Conservation (phyloP, 1,140 invertebrate species). For the Euschistus heros region DNA sequence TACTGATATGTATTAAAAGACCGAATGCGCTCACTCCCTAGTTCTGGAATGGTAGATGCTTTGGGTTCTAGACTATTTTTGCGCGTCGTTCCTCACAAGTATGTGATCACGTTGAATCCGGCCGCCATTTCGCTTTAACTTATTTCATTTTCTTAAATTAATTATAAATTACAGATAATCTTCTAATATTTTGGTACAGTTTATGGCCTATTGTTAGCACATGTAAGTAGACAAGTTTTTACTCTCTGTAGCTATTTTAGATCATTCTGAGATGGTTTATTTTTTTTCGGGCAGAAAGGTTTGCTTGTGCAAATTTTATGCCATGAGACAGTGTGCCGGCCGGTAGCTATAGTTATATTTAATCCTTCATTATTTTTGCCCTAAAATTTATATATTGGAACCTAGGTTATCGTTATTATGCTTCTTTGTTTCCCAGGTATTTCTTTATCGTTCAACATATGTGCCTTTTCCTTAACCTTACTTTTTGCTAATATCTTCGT, state of each 20-base stretch:
- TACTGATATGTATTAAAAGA: too few species aligned
- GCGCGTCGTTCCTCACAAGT: slow-evolving; percentile 62
- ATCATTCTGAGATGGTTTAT: background rate
- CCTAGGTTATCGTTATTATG: too few species aligned
- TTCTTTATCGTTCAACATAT: background rate
- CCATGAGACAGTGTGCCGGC: slow-evolving; percentile 12
- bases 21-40: too few species aligned
- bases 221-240: slow-evolving; percentile 19
- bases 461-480: background rate
- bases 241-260: too few species aligned
- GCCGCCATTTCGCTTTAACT: slow-evolving; percentile 51
- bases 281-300: background rate
- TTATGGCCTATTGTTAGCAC: slow-evolving; percentile 24
- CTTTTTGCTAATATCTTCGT: background rate
- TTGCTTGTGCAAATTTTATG: slow-evolving; percentile 18
- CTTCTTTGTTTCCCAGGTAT: background rate
- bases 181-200: slow-evolving; percentile 7
- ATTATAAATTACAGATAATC: slow-evolving; percentile 21
- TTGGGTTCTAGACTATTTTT: slow-evolving; percentile 41
- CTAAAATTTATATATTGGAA: background rate
- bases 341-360: slow-evolving; percentile 8
- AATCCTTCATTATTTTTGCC: background rate
- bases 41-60: slow-evolving; percentile 27
- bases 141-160: slow-evolving; percentile 22
- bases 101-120: slow-evolving; percentile 63